Base-by-base conservation (phyloP, 2,888 invertebrate genomes). In the Zaprionus obscuricornis region DNA sequence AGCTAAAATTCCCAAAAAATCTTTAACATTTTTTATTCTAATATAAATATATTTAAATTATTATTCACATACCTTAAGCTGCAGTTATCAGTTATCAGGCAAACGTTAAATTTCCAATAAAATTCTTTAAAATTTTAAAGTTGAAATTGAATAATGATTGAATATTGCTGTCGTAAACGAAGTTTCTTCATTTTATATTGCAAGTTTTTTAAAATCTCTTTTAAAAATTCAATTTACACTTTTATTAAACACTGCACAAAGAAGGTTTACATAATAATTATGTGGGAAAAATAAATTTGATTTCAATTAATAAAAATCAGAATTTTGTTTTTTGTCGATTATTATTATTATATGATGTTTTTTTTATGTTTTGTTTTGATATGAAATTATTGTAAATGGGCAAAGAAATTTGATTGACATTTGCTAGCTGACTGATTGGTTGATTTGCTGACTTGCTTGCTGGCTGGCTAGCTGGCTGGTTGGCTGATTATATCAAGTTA, bases 181-280 rank as follows among this genome's bases (percentile, higher is more conserved):
- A 70, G 34, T 39, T 60, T 68, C 68, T 27, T 60, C 68, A 68
- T 68, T 55, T 47, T 68, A 37, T 36, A 5, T n/a, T n/a, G n/a
- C 2, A n/a, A 17, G 17, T 54, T 16, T 36, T n/a, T n/a, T 40
- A 8, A 29, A 37, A n/a, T 36, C 4, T 22, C 4, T 22, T 22
- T 4, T 22, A 7, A 22, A 7, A 4, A 7, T 22, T n/a, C 43
- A 22, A 2, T 29, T 56, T 2, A 1, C 37, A n/a, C 31, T n/a
- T n/a, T n/a, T n/a, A n/a, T n/a, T n/a, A 64, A 50, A 49, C 37
- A 36, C 27, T 36, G n/a, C 2, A 5, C 34, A 39, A 43, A 7
- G 5, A 7, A 7, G 5, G 22, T 22, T 22, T n/a, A 16, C 24
- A 22, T 24, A 11, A 46, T 33, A 45, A 33, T 58, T 22, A 22